Percentiles rank a stretch among this genome's conserved stretches.
Evolutionary conservation across 1,140 invertebrate genomes (phyloP).

Genomic region (Pogonognathellus flavescens): DNA sequence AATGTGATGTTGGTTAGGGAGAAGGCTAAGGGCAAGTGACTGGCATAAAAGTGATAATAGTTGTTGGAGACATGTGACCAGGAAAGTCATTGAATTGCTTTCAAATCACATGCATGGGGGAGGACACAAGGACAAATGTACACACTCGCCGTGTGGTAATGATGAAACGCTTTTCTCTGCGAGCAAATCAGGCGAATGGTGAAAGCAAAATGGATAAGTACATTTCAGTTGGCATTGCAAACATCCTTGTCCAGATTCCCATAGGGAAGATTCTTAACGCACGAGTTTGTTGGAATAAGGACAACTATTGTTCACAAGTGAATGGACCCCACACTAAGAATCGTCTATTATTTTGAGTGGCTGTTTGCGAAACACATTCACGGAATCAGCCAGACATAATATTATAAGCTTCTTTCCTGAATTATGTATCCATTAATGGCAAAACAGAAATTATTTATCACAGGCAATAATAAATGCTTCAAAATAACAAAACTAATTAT

Average conservation of each 20-base stretch:
- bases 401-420: too few relatives aligned
- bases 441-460: too few relatives aligned
- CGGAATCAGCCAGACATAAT: too few relatives aligned
- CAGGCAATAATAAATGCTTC: too few relatives aligned
- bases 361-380: too few relatives aligned
- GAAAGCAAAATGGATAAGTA: neutral
- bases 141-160: neutral
- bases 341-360: too few relatives aligned
- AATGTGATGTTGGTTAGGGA: too few relatives aligned
- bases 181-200: neutral
- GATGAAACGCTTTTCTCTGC: neutral
- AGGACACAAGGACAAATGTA: neutral
- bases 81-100: slow-evolving; percentile 4
- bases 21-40: neutral
- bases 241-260: slow-evolving; percentile 6
- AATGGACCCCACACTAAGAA: neutral
- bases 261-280: slow-evolving; percentile 6
- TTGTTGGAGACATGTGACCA: neutral
- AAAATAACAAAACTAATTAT: too few relatives aligned
- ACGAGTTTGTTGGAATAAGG: neutral
- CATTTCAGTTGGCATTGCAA: neutral
- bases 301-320: neutral
- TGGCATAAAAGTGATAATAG: slow-evolving; percentile 31
- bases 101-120: neutral
- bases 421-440: too few relatives aligned